Base-by-base conservation (phyloP, 2,797 vertebrate species). In the Uromys caudimaculatus region DNA sequence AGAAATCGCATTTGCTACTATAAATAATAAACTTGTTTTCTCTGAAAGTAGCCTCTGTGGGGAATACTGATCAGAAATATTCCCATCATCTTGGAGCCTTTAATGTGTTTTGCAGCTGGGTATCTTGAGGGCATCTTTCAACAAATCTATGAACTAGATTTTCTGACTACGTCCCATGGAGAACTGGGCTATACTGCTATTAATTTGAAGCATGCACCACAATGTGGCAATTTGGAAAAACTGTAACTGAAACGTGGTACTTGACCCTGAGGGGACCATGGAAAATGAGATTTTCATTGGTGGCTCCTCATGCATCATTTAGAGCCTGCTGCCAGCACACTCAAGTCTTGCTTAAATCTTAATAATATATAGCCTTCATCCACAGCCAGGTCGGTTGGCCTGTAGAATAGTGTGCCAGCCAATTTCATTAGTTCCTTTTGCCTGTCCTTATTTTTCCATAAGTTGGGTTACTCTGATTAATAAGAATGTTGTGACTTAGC, bases 11-110 rank as follows among this genome's bases (percentile, higher is more conserved):
- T 96, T 97, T 95, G 92, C 97, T 91, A 88, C 95, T 95, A 97
- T 98, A 98, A 98, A 98, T 98, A 98, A 98, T 96, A 35, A 95
- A 97, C 96, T 85, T 2, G 1, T 94, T 97, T 97, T 97, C 71
- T 97, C 89, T 44, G 91, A 29, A 95, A 97, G 77, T 85, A 32
- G 88, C 56, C 85, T 97, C 97, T 94, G 83, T 35, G 56, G 97
- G 96, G 95, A 97, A 90, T 94, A 79, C 69, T 5, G 17, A 94
- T 98, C 81, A 95, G 97, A 97, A 96, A 95, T 56, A 41, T 95
- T 98, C 83, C 60, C 94, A 97, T 92, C 88, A 60, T 93, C 69
- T 94, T 73, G 75, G 87, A 97, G 96, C 41, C 98, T 97, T 97
- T 98, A 97, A 97, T 96, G 81, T 83, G 76, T 97, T 97, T 97